phyloP scores from a whole-genome alignment of 2,888 invertebrate genomes.

The Heterodera filipjevi region DNA sequence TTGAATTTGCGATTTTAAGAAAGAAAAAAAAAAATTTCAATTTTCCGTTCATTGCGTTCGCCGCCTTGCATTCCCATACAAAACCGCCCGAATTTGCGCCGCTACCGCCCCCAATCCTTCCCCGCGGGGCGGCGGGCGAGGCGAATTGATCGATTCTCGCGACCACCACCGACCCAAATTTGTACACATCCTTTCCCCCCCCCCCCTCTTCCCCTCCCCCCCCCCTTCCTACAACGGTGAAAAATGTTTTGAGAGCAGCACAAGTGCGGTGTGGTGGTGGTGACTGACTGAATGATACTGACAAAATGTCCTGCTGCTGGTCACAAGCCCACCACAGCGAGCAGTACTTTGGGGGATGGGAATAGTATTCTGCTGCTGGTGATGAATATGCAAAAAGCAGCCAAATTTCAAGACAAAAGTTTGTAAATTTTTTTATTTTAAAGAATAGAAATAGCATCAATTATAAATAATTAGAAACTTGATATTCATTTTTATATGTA shows the following conservation, averaged over 20 bases:
- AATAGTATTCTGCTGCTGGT: background rate
- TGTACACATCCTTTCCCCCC: background rate
- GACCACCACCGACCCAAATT: background rate
- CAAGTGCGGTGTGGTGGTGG: background rate
- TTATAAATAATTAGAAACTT: too few relatives aligned
- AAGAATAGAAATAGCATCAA: background rate
- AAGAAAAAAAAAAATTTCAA: background rate
- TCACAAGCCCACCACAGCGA: background rate
- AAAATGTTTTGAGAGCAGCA: background rate
- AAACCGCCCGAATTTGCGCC: conserved; percentile 10
- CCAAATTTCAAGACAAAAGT: too few relatives aligned
- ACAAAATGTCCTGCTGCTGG: background rate
- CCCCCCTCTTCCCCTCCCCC: background rate
- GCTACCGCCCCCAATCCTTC: conserved; percentile 7
- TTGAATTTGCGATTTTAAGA: background rate
- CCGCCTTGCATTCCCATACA: background rate
- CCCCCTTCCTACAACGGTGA: background rate
- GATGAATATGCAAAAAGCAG: background rate
- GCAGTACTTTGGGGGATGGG: background rate
- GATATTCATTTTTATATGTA: too few relatives aligned
- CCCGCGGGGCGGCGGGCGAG: background rate
- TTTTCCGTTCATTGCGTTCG: conserved; percentile 15
- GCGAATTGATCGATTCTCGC: conserved; percentile 5
- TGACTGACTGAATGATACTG: too few relatives aligned
- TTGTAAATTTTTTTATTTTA: too few relatives aligned